Evolutionary conservation across 2,888 invertebrate genomes (phyloP), one percentile per base, ranked within the genome.

Genomic region (Coenonympha glycerion): DNA sequence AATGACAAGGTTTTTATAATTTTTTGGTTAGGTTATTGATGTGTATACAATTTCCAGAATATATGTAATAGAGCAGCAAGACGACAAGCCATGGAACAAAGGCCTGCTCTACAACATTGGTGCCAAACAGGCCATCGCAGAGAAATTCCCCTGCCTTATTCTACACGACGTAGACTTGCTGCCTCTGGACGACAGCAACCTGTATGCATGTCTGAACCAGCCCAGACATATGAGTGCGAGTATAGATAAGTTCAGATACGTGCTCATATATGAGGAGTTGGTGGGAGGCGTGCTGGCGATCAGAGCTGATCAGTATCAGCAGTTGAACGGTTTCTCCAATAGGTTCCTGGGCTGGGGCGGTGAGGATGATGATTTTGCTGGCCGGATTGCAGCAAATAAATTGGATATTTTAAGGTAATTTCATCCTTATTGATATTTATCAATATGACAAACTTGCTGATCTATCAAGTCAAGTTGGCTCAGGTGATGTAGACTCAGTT

Each of bases 121-220:
- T 0, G 95, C 93, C 1, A 83, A 88, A 31, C 91, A 93, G 62
- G 95, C 95, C 0, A 88, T 91, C 3, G 90, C 90, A 53, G 89
- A 90, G 53, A 89, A 90, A 52, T 94, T 90, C 77, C 92, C 92
- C 0, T 98, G 97, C 71, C 91, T 96, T 47, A 91, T 97, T 52
- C 91, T 97, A 59, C 97, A 97, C 68, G 97, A 97, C 72, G 93
- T 97, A 19, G 97, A 97, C 85, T 80, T 97, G 47, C 87, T 98
- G 61, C 97, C 97, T 0, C 80, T 93, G 53, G 94, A 93, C 75
- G 87, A 89, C 16, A 90, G 91, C 46, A 96, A 96, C 79, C 88
- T 97, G 46, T 97, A 97, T 75, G 93, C 91, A 0, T 97, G 97
- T 68, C 88, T 92, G 0, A 83, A 85, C 47, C 88, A 89, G 60